phyloP scores from a whole-genome alignment of 2,113 vertebrate species.

The Lepus timidus region DNA sequence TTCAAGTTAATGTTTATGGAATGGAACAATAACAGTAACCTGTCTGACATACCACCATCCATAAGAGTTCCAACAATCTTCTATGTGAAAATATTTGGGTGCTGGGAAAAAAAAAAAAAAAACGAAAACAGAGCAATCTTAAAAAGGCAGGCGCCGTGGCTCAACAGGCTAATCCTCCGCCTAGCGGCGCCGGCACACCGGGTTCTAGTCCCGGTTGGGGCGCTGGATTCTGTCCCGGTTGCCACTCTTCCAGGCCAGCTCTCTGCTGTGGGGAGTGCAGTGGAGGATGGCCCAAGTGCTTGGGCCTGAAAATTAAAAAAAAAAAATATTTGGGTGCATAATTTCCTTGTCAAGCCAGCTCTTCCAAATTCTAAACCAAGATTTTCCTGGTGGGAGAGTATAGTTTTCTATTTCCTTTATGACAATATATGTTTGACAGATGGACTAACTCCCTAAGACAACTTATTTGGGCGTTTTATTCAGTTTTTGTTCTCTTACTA shows the following conservation, averaged over 20 bases:
- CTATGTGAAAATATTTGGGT: slow-evolving; percentile 53
- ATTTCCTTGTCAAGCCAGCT: slow-evolving; percentile 51
- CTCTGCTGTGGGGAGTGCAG: too few relatives aligned
- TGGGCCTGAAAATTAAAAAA: too few relatives aligned
- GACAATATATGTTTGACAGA: slow-evolving; percentile 54
- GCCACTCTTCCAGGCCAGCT: too few relatives aligned
- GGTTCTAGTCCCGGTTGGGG: too few relatives aligned
- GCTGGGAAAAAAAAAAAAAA: too few relatives aligned
- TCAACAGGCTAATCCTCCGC: too few relatives aligned
- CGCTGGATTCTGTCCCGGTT: too few relatives aligned
- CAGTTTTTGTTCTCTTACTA: background rate
- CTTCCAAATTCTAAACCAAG: slow-evolving; percentile 58
- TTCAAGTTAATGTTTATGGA: background rate
- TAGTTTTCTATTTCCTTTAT: slow-evolving; percentile 49
- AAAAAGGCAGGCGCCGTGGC: too few relatives aligned
- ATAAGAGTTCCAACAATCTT: background rate
- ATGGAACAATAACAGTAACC: background rate
- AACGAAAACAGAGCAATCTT: too few relatives aligned
- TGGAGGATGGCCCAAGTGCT: too few relatives aligned
- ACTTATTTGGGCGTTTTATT: slow-evolving; percentile 40
- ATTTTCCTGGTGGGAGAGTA: slow-evolving; percentile 43
- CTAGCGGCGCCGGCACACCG: too few relatives aligned
- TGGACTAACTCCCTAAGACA: slow-evolving; percentile 9
- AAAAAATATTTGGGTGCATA: slow-evolving; percentile 16
- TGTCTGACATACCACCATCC: background rate